Conservation (phyloP, 2,888 invertebrate genomes). For the Zhuqinia jingwanae region DNA sequence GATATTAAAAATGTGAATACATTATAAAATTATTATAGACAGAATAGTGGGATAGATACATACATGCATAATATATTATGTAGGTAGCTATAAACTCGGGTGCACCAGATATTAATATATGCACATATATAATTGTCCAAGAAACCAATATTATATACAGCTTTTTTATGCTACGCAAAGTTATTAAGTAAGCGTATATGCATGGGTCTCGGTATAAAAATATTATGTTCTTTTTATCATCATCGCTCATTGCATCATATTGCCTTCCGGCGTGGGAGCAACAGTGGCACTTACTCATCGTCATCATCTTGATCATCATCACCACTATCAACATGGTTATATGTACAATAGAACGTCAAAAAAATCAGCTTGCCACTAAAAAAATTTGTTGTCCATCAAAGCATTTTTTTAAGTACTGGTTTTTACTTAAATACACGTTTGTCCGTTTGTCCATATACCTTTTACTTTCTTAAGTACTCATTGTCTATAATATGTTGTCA, state of each 20-base stretch:
- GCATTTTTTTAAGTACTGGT: not conserved
- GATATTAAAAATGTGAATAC: no score
- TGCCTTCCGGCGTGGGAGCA: constrained; percentile 70
- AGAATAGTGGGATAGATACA: no score
- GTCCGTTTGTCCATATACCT: not conserved
- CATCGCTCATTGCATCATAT: no score
- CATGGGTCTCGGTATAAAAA: no score
- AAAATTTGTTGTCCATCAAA: constrained; percentile 27
- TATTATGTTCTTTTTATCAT: no score
- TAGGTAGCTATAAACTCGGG: no score
- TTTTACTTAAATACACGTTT: not conserved
- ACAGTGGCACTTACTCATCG: constrained; percentile 70
- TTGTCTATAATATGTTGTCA: no score
- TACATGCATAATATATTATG: constrained; percentile 20
- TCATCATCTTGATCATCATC: constrained; percentile 59
- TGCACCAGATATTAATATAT: not conserved
- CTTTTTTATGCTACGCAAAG: not conserved
- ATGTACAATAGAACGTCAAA: constrained; percentile 48
- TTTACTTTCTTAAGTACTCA: no score
- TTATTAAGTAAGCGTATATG: no score
- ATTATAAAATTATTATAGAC: no score
- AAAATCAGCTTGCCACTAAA: constrained; percentile 44
- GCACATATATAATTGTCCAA: no score
- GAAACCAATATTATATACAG: not conserved
- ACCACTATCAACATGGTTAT: constrained; percentile 17